Evolutionary conservation across 2,797 vertebrate species (phyloP).

Genomic region (Knipowitschia caucasica): DNA sequence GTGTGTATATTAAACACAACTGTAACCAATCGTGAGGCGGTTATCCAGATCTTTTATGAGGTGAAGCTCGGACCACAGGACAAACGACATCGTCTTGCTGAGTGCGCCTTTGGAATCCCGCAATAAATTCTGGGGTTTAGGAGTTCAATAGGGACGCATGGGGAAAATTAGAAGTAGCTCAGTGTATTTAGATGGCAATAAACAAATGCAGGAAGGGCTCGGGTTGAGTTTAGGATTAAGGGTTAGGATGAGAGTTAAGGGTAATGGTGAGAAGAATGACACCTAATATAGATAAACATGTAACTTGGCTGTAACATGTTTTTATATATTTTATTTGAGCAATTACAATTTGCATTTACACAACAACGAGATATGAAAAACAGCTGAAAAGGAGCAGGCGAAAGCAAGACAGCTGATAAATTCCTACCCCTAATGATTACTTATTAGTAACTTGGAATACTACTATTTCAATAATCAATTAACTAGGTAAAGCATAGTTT

Average conservation of each 20-base stretch:
- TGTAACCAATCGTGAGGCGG: slow-evolving; percentile 5
- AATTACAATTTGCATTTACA: too few species aligned
- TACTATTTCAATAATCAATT: background rate
- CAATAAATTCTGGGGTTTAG: background rate
- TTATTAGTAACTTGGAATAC: too few species aligned
- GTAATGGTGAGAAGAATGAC: background rate
- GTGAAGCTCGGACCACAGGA: slow-evolving; percentile 4
- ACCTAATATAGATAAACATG: too few species aligned
- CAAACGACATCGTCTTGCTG: background rate
- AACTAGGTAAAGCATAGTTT: background rate
- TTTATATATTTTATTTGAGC: too few species aligned
- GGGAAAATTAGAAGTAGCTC: background rate
- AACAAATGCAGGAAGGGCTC: background rate
- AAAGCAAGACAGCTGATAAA: too few species aligned
- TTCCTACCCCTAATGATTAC: too few species aligned
- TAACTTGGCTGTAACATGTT: too few species aligned
- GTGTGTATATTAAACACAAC: slow-evolving; percentile 22
- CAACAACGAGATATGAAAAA: too few species aligned
- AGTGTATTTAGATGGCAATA: background rate
- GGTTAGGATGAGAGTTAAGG: background rate
- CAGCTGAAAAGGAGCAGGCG: too few species aligned
- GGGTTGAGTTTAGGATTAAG: background rate
- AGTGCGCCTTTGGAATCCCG: background rate
- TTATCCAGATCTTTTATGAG: slow-evolving; percentile 3
- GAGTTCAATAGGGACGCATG: background rate